phyloP scores from a whole-genome alignment of 2,888 invertebrate species.

The Tenthredo notha region DNA sequence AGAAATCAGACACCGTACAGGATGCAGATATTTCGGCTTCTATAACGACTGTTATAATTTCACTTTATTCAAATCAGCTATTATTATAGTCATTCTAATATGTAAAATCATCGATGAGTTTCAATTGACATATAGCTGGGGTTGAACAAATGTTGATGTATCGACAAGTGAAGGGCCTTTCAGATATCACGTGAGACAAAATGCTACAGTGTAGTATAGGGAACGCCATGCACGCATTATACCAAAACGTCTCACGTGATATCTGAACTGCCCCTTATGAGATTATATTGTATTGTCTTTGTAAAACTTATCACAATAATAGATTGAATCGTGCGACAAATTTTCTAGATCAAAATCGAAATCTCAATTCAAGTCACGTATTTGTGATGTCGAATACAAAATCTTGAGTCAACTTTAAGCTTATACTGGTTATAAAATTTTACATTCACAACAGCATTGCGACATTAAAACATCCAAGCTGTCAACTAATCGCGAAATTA shows the following conservation, averaged over 20 bases:
- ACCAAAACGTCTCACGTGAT: no score
- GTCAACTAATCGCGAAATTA: not conserved
- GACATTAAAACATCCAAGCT: not conserved
- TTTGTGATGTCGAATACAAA: not conserved
- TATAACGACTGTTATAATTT: not conserved
- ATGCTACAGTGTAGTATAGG: no score
- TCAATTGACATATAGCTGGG: not conserved
- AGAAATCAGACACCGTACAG: not conserved
- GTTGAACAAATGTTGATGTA: not conserved
- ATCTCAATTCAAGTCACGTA: constrained; percentile 11
- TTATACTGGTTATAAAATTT: not conserved
- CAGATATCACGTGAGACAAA: no score
- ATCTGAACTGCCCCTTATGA: no score
- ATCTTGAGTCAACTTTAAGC: not conserved
- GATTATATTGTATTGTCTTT: not conserved
- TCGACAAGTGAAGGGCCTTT: no score
- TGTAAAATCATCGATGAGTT: not conserved
- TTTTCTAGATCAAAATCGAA: not conserved
- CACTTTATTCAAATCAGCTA: not conserved
- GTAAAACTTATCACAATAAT: not conserved
- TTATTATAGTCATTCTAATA: not conserved
- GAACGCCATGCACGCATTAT: no score
- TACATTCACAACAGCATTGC: not conserved
- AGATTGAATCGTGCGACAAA: not conserved
- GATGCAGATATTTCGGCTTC: not conserved